Evolutionary conservation across 2,113 vertebrate species (phyloP).

Genomic region (Macrotus californicus): DNA sequence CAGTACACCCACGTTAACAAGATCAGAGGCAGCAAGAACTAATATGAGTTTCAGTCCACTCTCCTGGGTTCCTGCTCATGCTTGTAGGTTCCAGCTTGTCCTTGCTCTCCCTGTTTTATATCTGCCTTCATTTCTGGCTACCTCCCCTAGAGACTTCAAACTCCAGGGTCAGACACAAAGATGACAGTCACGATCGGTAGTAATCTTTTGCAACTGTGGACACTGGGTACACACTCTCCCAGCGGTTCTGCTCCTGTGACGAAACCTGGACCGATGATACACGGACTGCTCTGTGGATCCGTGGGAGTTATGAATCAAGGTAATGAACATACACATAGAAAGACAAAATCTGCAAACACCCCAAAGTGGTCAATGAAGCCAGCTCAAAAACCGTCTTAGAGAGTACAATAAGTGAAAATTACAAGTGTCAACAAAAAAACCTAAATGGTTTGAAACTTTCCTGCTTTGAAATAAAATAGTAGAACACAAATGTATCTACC

Average conservation of each 20-base stretch:
- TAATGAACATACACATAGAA: not conserved
- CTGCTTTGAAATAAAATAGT: constrained; percentile 43
- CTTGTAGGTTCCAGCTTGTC: not conserved
- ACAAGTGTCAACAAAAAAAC: not conserved
- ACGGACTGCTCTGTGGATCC: not conserved
- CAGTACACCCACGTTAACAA: not conserved
- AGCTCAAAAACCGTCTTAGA: not conserved
- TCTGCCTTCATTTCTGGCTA: not conserved
- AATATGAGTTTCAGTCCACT: not conserved
- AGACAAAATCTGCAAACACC: not conserved
- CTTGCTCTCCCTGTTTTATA: not conserved
- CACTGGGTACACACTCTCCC: not conserved
- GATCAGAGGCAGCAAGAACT: not conserved
- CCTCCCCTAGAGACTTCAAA: not conserved
- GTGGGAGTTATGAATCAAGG: not conserved
- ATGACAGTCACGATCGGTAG: not conserved
- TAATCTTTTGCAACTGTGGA: not conserved
- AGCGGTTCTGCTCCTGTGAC: not conserved
- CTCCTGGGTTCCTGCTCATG: not conserved
- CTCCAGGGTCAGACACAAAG: not conserved
- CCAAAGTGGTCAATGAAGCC: not conserved
- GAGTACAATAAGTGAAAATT: constrained; percentile 25
- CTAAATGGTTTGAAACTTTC: constrained; percentile 23
- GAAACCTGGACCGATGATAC: not conserved
- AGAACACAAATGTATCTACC: constrained; percentile 1